phyloP scores from a whole-genome alignment of 2,888 invertebrate species.

The Cosmopolites sordidus region DNA sequence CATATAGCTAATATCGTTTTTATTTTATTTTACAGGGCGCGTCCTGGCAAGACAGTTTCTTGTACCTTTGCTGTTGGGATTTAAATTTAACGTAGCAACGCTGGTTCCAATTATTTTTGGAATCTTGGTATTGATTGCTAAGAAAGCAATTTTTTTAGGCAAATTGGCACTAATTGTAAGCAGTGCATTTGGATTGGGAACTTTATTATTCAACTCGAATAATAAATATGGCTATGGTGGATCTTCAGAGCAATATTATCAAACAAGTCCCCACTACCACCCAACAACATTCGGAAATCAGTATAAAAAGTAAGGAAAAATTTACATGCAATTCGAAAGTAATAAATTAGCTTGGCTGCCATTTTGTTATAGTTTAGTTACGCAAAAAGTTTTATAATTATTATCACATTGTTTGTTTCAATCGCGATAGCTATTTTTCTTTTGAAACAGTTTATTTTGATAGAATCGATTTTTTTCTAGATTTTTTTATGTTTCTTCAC shows the following conservation, averaged over 20 bases:
- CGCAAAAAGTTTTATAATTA: too few species aligned
- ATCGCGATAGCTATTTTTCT: too few species aligned
- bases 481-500: too few species aligned
- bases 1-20: background rate
- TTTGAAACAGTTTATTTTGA: too few species aligned
- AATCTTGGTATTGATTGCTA: constrained; percentile 64
- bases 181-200: constrained; percentile 61
- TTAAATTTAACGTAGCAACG: constrained; percentile 75
- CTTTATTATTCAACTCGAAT: constrained; percentile 39
- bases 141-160: constrained; percentile 71
- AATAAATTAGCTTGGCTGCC: too few species aligned
- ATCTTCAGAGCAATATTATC: constrained; percentile 12
- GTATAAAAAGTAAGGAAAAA: constrained; percentile 26
- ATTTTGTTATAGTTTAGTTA: too few species aligned
- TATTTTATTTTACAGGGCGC: constrained; percentile 57
- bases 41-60: constrained; percentile 66
- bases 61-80: constrained; percentile 72
- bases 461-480: too few species aligned
- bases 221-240: constrained; percentile 10
- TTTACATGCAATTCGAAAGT: too few species aligned
- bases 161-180: constrained; percentile 70
- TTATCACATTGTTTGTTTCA: too few species aligned
- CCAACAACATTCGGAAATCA: constrained; percentile 26
- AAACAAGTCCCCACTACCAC: constrained; percentile 20
- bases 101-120: constrained; percentile 71